Evolutionary conservation across 2,113 vertebrate genomes (phyloP).

Genomic region (Nerophis ophidion): DNA sequence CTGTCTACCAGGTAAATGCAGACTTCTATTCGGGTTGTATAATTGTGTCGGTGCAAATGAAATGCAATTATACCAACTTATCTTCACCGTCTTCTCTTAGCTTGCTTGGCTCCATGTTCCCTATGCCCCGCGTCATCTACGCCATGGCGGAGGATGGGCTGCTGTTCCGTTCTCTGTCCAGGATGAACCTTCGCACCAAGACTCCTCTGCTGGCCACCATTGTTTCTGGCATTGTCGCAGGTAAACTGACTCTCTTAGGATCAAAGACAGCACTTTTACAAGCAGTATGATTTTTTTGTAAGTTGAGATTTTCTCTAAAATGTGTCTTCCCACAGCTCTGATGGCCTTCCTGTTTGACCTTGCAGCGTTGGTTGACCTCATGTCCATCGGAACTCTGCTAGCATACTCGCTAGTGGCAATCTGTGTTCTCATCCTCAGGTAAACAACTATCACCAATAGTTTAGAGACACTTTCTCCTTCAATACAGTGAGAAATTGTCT

Average conservation of each 20-base stretch:
- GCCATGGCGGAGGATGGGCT: constrained; percentile 94
- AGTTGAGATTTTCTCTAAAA: background rate
- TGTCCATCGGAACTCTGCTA: constrained; percentile 94
- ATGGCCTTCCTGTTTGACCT: constrained; percentile 91
- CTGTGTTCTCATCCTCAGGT: constrained; percentile 96
- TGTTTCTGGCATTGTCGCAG: constrained; percentile 80
- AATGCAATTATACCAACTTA: background rate
- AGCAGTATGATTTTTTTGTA: background rate
- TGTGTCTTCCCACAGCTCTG: constrained; percentile 71
- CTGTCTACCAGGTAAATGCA: constrained; percentile 86
- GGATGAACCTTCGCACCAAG: constrained; percentile 76
- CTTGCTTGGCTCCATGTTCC: constrained; percentile 94
- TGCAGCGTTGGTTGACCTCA: constrained; percentile 88
- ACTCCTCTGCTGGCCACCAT: constrained; percentile 86
- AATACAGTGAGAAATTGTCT: too few species aligned
- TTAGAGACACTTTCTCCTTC: too few species aligned
- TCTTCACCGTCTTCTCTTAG: constrained; percentile 48
- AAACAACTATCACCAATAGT: constrained; percentile 12
- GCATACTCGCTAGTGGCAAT: constrained; percentile 90
- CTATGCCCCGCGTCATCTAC: constrained; percentile 95
- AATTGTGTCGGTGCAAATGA: too few species aligned
- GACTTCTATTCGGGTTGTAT: too few species aligned
- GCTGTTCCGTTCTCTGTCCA: constrained; percentile 81
- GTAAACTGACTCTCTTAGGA: constrained; percentile 54
- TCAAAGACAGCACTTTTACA: too few species aligned